phyloP scores from a whole-genome alignment of 2,888 invertebrate species.

The Aphodius sticticus region DNA sequence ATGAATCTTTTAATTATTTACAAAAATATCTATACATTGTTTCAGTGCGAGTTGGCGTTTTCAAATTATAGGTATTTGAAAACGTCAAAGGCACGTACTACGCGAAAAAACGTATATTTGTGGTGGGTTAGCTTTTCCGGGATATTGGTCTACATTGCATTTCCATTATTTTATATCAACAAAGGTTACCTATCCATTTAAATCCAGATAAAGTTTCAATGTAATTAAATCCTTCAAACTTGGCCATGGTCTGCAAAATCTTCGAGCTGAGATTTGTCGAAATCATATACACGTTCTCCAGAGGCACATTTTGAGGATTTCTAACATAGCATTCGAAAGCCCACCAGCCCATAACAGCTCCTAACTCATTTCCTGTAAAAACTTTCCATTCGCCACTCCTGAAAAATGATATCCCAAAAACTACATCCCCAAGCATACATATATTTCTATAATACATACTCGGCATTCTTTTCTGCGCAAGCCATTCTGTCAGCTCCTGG shows the following conservation, averaged over 20 bases:
- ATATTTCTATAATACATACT: constrained; percentile 58
- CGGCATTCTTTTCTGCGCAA: constrained; percentile 81
- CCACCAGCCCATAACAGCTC: constrained; percentile 96
- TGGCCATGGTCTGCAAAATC: constrained; percentile 84
- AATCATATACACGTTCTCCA: constrained; percentile 79
- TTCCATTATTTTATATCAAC: too few species aligned
- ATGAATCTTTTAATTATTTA: too few species aligned
- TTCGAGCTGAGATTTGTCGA: constrained; percentile 97
- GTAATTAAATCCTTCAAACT: constrained; percentile 78
- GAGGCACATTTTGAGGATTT: constrained; percentile 46
- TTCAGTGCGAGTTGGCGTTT: too few species aligned
- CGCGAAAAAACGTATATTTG: too few species aligned
- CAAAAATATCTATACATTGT: too few species aligned
- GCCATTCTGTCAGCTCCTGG: constrained; percentile 98
- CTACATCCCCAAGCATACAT: background rate
- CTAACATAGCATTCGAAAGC: constrained; percentile 68
- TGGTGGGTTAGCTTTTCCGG: too few species aligned
- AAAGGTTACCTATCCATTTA: constrained; percentile 92
- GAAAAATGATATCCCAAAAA: constrained; percentile 38
- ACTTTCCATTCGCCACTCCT: constrained; percentile 81
- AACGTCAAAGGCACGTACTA: too few species aligned
- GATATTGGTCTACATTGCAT: too few species aligned
- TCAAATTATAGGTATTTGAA: too few species aligned
- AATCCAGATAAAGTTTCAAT: constrained; percentile 97
- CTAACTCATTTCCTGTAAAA: constrained; percentile 95